Evolutionary conservation across 2,888 invertebrate species (phyloP).

Genomic region (Lasius platythorax): DNA sequence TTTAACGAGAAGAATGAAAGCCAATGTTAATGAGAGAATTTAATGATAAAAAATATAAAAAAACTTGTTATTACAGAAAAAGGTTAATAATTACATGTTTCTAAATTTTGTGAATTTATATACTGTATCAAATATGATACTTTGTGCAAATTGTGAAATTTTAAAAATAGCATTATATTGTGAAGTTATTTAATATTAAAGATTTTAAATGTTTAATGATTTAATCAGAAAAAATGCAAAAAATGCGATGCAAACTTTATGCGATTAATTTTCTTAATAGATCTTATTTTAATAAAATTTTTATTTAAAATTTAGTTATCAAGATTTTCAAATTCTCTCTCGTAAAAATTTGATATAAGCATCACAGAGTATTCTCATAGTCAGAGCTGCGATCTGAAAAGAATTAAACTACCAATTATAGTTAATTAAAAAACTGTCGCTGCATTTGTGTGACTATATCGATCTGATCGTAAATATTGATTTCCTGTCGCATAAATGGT

Average conservation of each 20-base stretch:
- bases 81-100: background rate
- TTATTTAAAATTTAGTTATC: background rate
- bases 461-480: conserved; percentile 27
- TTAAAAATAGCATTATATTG: background rate
- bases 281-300: conserved; percentile 1
- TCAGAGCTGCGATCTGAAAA: background rate
- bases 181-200: background rate
- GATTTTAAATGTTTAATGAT: background rate
- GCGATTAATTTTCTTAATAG: background rate
- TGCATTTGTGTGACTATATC: background rate
- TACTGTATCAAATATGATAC: background rate
- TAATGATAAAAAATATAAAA: background rate
- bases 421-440: background rate
- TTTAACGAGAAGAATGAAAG: background rate
- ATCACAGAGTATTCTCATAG: background rate
- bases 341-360: background rate
- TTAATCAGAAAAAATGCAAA: background rate
- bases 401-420: background rate
- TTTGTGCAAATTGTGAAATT: background rate
- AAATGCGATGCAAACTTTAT: background rate
- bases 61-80: background rate
- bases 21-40: background rate
- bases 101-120: background rate
- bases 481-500: background rate
- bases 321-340: background rate